phyloP scores from a whole-genome alignment of 1,140 invertebrate species.

The Physella acuta region DNA sequence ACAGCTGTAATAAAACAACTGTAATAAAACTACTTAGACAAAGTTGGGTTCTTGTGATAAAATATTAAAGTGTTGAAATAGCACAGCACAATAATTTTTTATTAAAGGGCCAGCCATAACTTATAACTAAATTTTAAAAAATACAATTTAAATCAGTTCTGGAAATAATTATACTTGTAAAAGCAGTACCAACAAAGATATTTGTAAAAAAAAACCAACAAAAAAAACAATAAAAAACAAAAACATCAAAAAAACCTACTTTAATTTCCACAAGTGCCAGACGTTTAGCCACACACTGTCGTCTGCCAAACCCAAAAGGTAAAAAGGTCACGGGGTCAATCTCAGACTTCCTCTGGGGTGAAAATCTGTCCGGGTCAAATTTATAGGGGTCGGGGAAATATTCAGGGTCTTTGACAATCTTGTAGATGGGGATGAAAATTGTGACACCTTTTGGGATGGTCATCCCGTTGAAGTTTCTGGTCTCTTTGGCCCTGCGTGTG shows the following conservation, averaged over 20 bases:
- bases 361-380: slow-evolving; percentile 58
- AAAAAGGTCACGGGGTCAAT: slow-evolving; percentile 7
- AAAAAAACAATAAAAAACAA: too few relatives aligned
- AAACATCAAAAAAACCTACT: neutral
- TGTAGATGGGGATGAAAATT: slow-evolving; percentile 62
- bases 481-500: slow-evolving; percentile 27
- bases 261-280: slow-evolving; percentile 9
- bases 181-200: too few relatives aligned
- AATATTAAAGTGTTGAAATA: too few relatives aligned
- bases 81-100: too few relatives aligned
- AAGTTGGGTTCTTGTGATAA: too few relatives aligned
- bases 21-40: too few relatives aligned
- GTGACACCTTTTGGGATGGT: slow-evolving; percentile 61
- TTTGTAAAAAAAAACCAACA: too few relatives aligned
- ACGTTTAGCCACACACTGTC: slow-evolving; percentile 13
- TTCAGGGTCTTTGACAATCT: slow-evolving; percentile 61
- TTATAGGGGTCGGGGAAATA: slow-evolving; percentile 58
- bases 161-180: too few relatives aligned
- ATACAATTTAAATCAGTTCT: too few relatives aligned
- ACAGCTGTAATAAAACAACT: too few relatives aligned
- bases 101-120: too few relatives aligned
- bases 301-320: slow-evolving; percentile 13
- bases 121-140: too few relatives aligned
- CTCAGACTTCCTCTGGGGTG: neutral
- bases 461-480: slow-evolving; percentile 50